These are phyloP conservation scores for Frankliniella intonsa DNA, from an alignment of 2,888 invertebrate genomes.

Conservation along the genomic window DNA sequence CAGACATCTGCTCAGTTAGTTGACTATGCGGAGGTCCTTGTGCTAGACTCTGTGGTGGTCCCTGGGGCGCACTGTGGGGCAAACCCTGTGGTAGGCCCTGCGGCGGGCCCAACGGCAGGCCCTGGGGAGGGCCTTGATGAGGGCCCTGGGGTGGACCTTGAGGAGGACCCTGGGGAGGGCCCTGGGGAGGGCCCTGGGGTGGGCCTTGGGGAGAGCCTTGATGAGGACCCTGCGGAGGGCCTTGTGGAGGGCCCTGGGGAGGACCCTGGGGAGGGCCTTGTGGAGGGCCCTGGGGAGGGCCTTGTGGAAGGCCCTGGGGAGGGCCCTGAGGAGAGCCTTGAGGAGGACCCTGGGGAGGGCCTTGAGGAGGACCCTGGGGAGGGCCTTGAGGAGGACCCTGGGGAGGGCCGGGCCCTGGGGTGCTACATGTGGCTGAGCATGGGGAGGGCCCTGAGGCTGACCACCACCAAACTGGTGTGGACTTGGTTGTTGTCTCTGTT, in stretches of 20 bases:
- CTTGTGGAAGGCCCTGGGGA: constrained; percentile 34
- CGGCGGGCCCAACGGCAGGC: constrained; percentile 14
- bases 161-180: not conserved
- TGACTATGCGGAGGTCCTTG: constrained; percentile 35
- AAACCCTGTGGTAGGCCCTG: not conserved
- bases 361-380: not conserved
- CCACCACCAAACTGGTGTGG: not conserved
- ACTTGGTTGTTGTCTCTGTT: too few relatives aligned
- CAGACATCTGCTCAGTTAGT: constrained; percentile 46
- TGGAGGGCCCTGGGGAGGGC: not conserved
- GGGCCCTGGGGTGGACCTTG: not conserved
- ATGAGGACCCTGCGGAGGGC: constrained; percentile 29
- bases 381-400: not conserved
- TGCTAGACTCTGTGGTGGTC: not conserved
- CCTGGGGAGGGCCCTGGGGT: not conserved
- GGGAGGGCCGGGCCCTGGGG: not conserved
- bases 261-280: not conserved
- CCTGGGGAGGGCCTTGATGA: not conserved
- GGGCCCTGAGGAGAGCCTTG: constrained; percentile 3
- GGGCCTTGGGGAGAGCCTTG: constrained; percentile 29
- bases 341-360: not conserved
- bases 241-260: not conserved
- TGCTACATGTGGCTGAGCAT: too few relatives aligned
- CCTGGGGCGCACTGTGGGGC: not conserved
- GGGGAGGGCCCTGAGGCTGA: not conserved